Percentiles rank a stretch among this genome's conserved stretches.
These are phyloP conservation scores for Drosophila nr. perissopoda DNA, from an alignment of 2,888 invertebrate genomes.

Conservation along the genomic window DNA sequence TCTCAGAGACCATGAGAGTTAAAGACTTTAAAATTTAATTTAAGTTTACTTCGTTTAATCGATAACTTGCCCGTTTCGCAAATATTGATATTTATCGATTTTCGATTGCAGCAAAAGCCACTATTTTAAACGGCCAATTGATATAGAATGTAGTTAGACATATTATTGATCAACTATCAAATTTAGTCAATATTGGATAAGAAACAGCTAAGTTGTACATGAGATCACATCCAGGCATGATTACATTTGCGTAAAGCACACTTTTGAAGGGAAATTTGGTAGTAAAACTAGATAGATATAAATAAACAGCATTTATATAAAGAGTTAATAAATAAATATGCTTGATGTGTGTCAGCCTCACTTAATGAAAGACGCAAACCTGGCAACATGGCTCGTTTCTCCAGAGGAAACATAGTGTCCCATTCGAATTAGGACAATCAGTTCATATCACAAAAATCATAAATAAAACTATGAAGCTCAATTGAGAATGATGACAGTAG, in stretches of 20 bases:
- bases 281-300: not conserved
- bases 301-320: not conserved
- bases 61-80: not conserved
- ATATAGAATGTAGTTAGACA: not conserved
- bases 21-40: not conserved
- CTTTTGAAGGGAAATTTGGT: not conserved
- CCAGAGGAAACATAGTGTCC: not conserved
- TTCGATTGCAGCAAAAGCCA: not conserved
- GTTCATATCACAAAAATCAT: conserved; percentile 8
- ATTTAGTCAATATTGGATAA: not conserved
- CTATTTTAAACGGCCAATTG: not conserved
- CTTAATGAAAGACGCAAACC: not conserved
- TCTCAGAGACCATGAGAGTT: not conserved
- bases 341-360: conserved; percentile 5
- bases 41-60: not conserved
- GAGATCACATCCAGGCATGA: too few relatives aligned
- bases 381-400: not conserved
- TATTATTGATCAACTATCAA: not conserved
- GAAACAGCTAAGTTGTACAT: not conserved
- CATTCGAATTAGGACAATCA: conserved; percentile 26
- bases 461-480: conserved; percentile 22
- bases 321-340: not conserved
- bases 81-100: not conserved
- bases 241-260: not conserved
- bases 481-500: conserved; percentile 37